Percentiles rank a stretch among this genome's conserved stretches.
These are phyloP conservation scores for Armadillidium nasatum DNA, from an alignment of 1,140 invertebrate genomes.

Conservation along the genomic window DNA sequence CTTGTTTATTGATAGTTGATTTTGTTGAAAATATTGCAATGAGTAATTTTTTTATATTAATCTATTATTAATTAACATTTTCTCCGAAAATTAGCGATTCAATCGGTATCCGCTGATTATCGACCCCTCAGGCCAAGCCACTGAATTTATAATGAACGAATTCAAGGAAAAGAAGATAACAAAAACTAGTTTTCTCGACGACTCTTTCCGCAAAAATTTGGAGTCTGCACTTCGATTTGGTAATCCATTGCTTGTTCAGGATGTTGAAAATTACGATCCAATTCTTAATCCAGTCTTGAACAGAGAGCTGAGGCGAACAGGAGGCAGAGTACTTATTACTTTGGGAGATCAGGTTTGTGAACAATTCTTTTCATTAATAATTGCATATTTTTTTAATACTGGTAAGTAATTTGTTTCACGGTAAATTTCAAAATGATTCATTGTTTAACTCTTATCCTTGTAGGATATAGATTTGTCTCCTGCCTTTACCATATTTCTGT, in stretches of 20 bases:
- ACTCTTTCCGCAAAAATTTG: constrained; percentile 97
- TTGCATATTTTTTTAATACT: too few relatives aligned
- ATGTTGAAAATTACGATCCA: constrained; percentile 99
- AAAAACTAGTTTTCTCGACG: constrained; percentile 97
- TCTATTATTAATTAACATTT: too few relatives aligned
- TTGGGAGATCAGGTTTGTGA: constrained; percentile 77
- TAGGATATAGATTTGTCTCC: constrained; percentile 97
- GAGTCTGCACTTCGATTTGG: constrained; percentile 97
- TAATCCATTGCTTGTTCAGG: constrained; percentile 94
- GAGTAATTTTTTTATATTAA: too few relatives aligned
- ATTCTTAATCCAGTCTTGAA: constrained; percentile 98
- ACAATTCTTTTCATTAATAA: too few relatives aligned
- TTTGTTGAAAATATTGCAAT: background rate
- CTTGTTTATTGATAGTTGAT: background rate
- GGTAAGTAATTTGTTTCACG: too few relatives aligned
- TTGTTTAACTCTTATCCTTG: background rate
- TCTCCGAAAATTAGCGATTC: constrained; percentile 64
- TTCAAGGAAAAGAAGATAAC: constrained; percentile 95
- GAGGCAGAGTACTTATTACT: constrained; percentile 93
- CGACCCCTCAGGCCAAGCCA: constrained; percentile 97
- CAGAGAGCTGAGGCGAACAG: constrained; percentile 88
- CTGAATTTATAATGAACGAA: constrained; percentile 96
- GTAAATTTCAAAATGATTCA: too few relatives aligned
- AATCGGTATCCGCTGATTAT: constrained; percentile 98
- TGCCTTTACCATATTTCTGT: constrained; percentile 97